Conservation (phyloP, 1,140 invertebrate species). For the Euura lappo region DNA sequence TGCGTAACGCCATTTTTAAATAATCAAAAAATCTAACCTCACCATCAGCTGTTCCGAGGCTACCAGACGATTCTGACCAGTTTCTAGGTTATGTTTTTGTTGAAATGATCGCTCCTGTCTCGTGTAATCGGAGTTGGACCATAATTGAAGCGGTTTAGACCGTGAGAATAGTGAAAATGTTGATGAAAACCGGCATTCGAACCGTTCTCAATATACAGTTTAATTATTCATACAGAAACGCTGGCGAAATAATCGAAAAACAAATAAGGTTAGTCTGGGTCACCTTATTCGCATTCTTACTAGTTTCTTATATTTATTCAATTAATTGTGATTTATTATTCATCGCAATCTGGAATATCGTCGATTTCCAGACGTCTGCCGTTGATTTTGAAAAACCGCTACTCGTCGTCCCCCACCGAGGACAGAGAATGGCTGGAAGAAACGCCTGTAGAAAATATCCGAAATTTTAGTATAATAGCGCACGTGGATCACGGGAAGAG, state of each 20-base stretch:
- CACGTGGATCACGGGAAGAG: constrained; percentile 99
- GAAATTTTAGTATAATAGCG: constrained; percentile 96
- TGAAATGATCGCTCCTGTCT: background rate
- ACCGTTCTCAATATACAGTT: background rate
- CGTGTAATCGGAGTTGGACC: background rate
- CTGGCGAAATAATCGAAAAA: background rate
- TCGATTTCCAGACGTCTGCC: background rate
- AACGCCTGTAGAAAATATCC: constrained; percentile 73
- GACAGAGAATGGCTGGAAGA: constrained; percentile 20
- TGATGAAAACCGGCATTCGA: background rate
- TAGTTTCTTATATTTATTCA: no score
- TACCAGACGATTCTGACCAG: background rate
- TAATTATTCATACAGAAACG: background rate
- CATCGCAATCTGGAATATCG: no score
- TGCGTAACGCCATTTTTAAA: constrained; percentile 1
- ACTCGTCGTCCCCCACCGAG: background rate
- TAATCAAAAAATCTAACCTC: background rate
- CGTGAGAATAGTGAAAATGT: background rate
- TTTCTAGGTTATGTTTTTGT: background rate
- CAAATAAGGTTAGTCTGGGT: background rate
- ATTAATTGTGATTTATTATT: no score
- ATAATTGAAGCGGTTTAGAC: background rate
- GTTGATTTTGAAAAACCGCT: background rate
- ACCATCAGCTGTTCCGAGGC: background rate
- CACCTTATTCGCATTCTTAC: no score